Conservation (phyloP, 2,797 vertebrate species). For the Coilia nasus region DNA sequence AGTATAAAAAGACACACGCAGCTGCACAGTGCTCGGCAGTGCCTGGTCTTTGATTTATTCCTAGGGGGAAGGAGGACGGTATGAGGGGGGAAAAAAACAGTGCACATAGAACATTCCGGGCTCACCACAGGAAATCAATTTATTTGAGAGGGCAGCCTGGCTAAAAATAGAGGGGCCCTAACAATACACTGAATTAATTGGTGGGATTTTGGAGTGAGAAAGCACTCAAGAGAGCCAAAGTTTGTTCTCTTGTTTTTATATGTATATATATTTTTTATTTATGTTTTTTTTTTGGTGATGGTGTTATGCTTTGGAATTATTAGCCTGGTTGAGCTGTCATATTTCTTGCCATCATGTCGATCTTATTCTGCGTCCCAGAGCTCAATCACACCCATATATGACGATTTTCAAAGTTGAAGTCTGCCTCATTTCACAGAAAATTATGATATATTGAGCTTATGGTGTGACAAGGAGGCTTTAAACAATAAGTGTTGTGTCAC, state of each 20-base stretch:
- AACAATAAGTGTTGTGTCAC: conserved; percentile 82
- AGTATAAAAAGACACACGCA: conserved; percentile 67
- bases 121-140: conserved; percentile 77
- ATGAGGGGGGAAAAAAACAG: conserved; percentile 24
- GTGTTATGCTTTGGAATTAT: conserved; percentile 69
- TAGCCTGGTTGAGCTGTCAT: conserved; percentile 70
- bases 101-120: conserved; percentile 61
- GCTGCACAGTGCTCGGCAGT: conserved; percentile 64
- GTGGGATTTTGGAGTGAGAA: conserved; percentile 66
- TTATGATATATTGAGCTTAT: conserved; percentile 73
- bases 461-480: conserved; percentile 69
- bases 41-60: conserved; percentile 76
- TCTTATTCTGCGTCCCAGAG: conserved; percentile 63
- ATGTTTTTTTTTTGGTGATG: not conserved
- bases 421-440: conserved; percentile 73
- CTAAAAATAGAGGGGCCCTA: conserved; percentile 73
- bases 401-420: conserved; percentile 65
- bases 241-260: conserved; percentile 69
- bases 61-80: conserved; percentile 64
- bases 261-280: conserved; percentile 28
- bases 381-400: conserved; percentile 70
- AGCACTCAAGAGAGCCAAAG: conserved; percentile 67
- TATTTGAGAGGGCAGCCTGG: conserved; percentile 73
- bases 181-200: conserved; percentile 76
- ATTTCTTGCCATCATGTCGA: conserved; percentile 40